Evolutionary conservation across 2,797 vertebrate genomes (phyloP), one percentile per base, ranked within the genome.

Genomic region (Siniperca undulata): DNA sequence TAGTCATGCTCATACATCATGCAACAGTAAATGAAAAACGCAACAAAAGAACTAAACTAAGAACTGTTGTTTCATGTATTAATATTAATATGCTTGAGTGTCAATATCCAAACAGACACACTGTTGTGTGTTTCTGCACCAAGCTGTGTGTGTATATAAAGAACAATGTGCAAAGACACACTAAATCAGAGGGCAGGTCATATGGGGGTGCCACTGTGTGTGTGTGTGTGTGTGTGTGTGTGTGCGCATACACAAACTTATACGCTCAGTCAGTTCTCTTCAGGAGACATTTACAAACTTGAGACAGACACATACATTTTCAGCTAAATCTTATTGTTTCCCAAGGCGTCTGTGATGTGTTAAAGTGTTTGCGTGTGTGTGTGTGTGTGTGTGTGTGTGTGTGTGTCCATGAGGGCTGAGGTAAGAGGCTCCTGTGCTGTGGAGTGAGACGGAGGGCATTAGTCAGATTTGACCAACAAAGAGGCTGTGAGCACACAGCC

Each of bases 391-490:
- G 62, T 70, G 53, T 61, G 60, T 77, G 62, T 56, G 69, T 74
- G 76, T 78, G 70, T 58, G 68, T 91, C 71, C 34, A 36, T 30
- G 68, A 82, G 68, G 78, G 84, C 76, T 86, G 92, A 91, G 92
- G 91, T 91, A 90, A 90, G 85, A 91, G 85, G 89, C 88, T 91
- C 78, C 89, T 83, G 92, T 80, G 91, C 91, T 87, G 58, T 71
- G 78, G 90, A 93, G 86, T 93, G 93, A 93, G 92, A 95, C 90
- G 73, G 78, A 88, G 84, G 89, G 93, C 91, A 93, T 96, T 95
- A 95, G 95, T 94, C 92, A 95, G 94, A 96, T 95, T 93, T 94
- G 94, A 92, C 91, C 94, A 94, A 95, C 94, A 96, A 94, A 95
- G 93, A 89, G 84, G 87, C 89, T 84, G 90, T 82, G 81, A 92